Evolutionary conservation across 2,888 invertebrate species (phyloP).

Genomic region (Harmothoe impar): DNA sequence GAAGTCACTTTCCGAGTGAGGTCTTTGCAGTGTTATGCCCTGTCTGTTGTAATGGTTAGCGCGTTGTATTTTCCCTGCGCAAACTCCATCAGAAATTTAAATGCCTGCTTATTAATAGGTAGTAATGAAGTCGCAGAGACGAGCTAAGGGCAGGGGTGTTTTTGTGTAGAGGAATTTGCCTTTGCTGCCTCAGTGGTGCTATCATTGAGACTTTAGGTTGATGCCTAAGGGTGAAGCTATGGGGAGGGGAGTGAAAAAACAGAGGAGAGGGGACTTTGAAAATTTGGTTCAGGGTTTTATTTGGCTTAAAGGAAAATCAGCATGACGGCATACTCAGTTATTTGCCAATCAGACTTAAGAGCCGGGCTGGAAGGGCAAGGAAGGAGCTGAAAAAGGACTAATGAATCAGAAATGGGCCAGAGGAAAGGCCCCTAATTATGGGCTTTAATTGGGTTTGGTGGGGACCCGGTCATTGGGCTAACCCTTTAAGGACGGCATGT

Average conservation of each 20-base stretch:
- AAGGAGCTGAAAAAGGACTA: background rate
- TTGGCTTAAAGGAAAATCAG: background rate
- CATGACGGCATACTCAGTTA: background rate
- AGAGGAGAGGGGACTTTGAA: no score
- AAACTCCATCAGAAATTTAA: background rate
- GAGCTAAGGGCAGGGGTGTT: background rate
- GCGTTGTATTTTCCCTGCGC: slow-evolving; percentile 29
- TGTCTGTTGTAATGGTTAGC: background rate
- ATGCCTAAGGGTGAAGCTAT: no score
- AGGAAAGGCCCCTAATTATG: slow-evolving; percentile 41
- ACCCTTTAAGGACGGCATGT: no score
- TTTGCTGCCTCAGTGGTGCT: no score
- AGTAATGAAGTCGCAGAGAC: background rate
- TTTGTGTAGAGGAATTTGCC: background rate
- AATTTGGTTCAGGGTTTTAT: background rate
- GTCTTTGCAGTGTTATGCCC: background rate
- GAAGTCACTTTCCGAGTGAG: background rate
- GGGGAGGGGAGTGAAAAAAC: no score
- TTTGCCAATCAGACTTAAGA: background rate
- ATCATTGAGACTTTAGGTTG: no score
- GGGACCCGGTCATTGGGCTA: slow-evolving; percentile 29
- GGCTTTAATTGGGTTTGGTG: slow-evolving; percentile 34
- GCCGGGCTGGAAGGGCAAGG: background rate
- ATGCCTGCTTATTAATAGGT: background rate
- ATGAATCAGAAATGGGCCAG: slow-evolving; percentile 2